Percentiles rank a stretch among this genome's conserved stretches.
Evolutionary conservation across 35 echinoderm and acorn worm genomes (phyloP).

Genomic region (Apostichopus parvimensis): DNA sequence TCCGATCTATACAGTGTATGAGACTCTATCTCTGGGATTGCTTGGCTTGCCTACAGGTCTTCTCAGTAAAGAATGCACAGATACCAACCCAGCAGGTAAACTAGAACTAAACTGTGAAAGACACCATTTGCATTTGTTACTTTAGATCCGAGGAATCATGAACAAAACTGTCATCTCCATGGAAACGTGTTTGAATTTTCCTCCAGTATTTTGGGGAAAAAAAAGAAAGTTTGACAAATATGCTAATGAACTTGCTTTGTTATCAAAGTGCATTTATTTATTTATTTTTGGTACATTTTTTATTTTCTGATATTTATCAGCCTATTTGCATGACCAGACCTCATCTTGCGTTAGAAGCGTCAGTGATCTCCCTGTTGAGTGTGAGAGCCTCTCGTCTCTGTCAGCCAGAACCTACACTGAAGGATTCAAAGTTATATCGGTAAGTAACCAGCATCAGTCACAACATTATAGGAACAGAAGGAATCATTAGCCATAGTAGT

Average conservation of each 20-base stretch:
- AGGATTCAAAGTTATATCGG: constrained; percentile 70
- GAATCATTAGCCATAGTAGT: no score
- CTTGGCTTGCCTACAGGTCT: constrained; percentile 61
- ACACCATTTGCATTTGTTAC: no score
- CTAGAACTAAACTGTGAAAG: no score
- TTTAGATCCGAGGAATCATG: neutral
- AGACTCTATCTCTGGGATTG: constrained; percentile 64
- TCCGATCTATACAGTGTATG: constrained; percentile 83
- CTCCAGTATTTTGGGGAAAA: no score
- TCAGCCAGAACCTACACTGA: constrained; percentile 53
- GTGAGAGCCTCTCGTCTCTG: constrained; percentile 65
- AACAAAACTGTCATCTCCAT: neutral
- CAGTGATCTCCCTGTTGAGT: constrained; percentile 49
- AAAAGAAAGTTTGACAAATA: no score
- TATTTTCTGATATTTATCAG: constrained; percentile 44
- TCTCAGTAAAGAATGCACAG: constrained; percentile 61
- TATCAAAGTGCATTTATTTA: no score
- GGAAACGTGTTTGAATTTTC: no score
- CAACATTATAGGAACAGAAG: no score
- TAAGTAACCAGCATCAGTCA: constrained; percentile 37
- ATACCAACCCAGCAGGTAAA: constrained; percentile 87
- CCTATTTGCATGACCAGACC: constrained; percentile 62
- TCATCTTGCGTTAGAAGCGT: constrained; percentile 48
- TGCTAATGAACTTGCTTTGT: no score
- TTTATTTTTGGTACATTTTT: neutral